Base-by-base conservation (phyloP, 1,140 invertebrate genomes). In the Drosophila kohkoa region DNA sequence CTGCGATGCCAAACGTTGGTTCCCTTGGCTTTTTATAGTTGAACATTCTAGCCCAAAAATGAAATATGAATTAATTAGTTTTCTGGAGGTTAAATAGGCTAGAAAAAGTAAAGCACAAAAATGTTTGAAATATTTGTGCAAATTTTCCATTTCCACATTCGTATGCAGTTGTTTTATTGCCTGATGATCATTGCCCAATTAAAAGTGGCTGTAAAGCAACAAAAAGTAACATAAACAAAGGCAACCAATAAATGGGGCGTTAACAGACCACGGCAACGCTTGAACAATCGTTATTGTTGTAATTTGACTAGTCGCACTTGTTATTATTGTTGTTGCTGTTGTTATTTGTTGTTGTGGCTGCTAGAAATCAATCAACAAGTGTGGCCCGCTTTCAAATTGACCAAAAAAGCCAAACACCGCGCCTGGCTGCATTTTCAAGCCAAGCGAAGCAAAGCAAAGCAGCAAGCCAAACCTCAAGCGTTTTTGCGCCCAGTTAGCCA, bases 311-410 rank as follows among this genome's bases (percentile, higher is more conserved):
- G 32, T 52, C n/a, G 55, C 13, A 35, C 11, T 45, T 74, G 38
- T 55, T 78, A 57, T 48, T 63, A 16, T 52, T 60, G 16, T 25
- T 67, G 32, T 52, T 62, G 25, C 52, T 60, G 16, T 35, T 68
- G 35, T 57, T 57, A 48, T 7, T 35, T 68, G 25, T 57, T 57
- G 58, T 8, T 43, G 43, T 49, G 41, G 60, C 32, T 49, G 58
- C 54, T 81, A 68, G 69, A 85, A 85, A 85, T 85, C 81, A 85
- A 85, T 86, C 81, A 85, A 55, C 77, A 85, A 83, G 81, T 83
- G 81, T 77, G 74, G 81, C 81, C 78, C 78, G 81, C 81, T 85
- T 85, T 85, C 81, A 85, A 85, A 85, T 85, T 64, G 41, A 48
- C 65, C 58, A 73, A 80, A 62, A 80, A 65, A 32, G 41, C 43